These are phyloP conservation scores for Drosophila macrothrix DNA, from an alignment of 2,888 invertebrate genomes.

Conservation along the genomic window DNA sequence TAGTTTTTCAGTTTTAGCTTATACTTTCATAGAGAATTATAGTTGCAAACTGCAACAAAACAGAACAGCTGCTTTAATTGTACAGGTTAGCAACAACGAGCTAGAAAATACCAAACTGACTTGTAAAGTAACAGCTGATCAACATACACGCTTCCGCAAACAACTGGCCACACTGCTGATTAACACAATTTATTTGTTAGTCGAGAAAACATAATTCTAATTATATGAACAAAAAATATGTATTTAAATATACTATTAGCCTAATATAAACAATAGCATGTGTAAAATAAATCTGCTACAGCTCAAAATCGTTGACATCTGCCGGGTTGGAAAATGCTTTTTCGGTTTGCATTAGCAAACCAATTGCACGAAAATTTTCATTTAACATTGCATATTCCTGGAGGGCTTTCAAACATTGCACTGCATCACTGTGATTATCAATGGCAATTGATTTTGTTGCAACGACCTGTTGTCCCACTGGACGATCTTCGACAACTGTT, in stretches of 20 bases:
- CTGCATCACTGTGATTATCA: conserved; percentile 29
- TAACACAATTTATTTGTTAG: background rate
- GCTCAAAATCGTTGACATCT: conserved; percentile 40
- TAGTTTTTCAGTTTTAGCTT: background rate
- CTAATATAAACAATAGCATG: background rate
- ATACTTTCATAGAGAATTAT: background rate
- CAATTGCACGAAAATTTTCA: conserved; percentile 82
- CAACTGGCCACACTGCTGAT: conserved; percentile 17
- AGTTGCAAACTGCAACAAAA: background rate
- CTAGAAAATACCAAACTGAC: conserved; percentile 1
- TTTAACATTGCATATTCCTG: conserved; percentile 82
- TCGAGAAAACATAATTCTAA: background rate
- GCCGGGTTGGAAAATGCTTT: conserved; percentile 69
- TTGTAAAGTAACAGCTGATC: conserved; percentile 6
- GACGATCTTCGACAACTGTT: conserved; percentile 3
- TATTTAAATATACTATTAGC: background rate
- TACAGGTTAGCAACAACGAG: background rate
- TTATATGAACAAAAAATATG: background rate
- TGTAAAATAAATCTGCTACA: conserved; percentile 7
- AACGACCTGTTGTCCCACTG: background rate
- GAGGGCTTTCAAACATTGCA: conserved; percentile 66
- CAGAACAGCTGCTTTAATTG: background rate
- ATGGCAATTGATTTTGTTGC: conserved; percentile 6
- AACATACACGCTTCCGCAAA: background rate
- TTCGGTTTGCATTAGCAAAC: conserved; percentile 79